phyloP scores from a whole-genome alignment of 2,797 vertebrate genomes.

The Alca torda region DNA sequence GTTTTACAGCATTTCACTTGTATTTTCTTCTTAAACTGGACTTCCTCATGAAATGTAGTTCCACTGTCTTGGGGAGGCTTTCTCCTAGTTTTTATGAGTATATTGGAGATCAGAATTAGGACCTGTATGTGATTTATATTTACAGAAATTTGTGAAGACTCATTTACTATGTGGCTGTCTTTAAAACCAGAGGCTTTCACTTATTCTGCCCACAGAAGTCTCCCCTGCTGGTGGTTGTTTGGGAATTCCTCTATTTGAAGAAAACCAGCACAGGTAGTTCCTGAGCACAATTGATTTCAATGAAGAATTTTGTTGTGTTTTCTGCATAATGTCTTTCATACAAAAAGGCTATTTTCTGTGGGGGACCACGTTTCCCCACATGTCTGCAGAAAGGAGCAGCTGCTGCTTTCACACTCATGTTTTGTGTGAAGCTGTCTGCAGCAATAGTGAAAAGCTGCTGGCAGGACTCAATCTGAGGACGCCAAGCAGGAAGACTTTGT shows the following conservation, averaged over 20 bases:
- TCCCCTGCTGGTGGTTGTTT: not conserved
- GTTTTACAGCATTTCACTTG: not conserved
- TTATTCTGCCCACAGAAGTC: not conserved
- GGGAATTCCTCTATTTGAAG: not conserved
- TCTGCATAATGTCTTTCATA: not conserved
- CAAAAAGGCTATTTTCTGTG: not conserved
- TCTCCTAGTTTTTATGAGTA: not conserved
- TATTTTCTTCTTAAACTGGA: not conserved
- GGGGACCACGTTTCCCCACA: not conserved
- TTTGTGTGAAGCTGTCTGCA: not conserved
- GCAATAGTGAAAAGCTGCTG: not conserved
- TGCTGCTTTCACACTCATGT: not conserved
- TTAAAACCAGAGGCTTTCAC: not conserved
- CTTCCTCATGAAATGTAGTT: not conserved
- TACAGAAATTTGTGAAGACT: not conserved
- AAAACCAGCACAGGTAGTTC: not conserved
- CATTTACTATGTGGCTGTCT: not conserved
- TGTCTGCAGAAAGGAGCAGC: not conserved
- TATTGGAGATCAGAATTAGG: not conserved
- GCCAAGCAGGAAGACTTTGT: constrained; percentile 26
- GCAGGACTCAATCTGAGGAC: not conserved
- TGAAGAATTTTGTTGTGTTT: not conserved
- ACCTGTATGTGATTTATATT: not conserved
- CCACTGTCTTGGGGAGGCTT: not conserved
- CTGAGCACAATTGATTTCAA: not conserved